Evolutionary conservation across 92 coral and sea anemone species (phyloP).

Genomic region (Porites lobata): DNA sequence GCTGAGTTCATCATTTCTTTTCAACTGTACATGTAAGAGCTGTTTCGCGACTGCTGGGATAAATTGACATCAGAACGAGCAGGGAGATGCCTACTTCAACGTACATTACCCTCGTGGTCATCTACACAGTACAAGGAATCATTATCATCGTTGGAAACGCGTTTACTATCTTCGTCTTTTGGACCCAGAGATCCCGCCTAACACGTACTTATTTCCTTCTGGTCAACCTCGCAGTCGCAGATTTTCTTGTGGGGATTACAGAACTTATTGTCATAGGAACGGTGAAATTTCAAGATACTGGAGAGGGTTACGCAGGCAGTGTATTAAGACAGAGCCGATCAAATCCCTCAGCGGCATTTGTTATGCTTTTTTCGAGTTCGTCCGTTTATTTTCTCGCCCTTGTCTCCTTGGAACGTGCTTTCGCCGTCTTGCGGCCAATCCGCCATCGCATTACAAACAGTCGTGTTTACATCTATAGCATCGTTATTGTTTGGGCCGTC

Average conservation of each 20-base stretch:
- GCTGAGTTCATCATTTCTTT: too few relatives aligned
- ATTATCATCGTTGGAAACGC: slow-evolving; percentile 12
- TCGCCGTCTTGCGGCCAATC: slow-evolving; percentile 20
- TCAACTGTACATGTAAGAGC: too few relatives aligned
- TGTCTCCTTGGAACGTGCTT: slow-evolving; percentile 19
- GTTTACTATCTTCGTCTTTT: slow-evolving; percentile 14
- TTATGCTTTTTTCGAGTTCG: background rate
- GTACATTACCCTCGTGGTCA: background rate
- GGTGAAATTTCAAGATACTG: background rate
- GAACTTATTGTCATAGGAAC: background rate
- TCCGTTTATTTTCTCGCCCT: slow-evolving; percentile 8
- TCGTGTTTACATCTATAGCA: background rate
- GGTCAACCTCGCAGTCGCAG: slow-evolving; percentile 25
- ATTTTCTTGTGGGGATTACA: slow-evolving; percentile 19
- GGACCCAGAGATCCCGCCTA: background rate
- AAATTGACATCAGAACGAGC: background rate
- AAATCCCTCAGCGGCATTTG: background rate
- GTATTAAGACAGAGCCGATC: too few relatives aligned
- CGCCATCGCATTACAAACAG: slow-evolving; percentile 16
- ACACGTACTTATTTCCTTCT: background rate
- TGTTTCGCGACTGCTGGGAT: too few relatives aligned
- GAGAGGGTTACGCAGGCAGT: background rate
- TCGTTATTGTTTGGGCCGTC: background rate
- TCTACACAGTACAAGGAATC: background rate
- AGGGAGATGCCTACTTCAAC: background rate